Evolutionary conservation across 1,140 invertebrate species (phyloP).

Genomic region (Sweltsa coloradensis): DNA sequence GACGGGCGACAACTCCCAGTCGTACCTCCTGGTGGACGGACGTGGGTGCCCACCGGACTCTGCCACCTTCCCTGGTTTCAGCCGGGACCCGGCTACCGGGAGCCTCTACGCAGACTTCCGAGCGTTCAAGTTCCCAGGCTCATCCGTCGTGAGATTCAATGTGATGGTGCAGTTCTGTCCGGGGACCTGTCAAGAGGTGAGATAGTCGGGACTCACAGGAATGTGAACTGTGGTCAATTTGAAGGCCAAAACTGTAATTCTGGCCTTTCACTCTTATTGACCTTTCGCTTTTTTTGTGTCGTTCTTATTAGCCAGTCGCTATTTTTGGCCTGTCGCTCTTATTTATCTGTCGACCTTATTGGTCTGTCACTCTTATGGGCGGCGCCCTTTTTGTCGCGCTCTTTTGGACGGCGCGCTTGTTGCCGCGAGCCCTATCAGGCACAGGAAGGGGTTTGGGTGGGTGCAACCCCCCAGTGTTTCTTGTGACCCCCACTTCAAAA

Average conservation of each 20-base stretch:
- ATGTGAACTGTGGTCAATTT: background rate
- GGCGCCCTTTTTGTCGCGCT: too few relatives aligned
- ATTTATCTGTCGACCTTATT: background rate
- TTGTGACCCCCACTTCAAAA: too few relatives aligned
- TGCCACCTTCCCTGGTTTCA: constrained; percentile 36
- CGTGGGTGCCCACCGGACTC: constrained; percentile 40
- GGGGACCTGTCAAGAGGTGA: constrained; percentile 40
- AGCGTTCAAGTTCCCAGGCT: constrained; percentile 58
- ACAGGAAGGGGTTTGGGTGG: too few relatives aligned
- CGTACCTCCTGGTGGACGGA: constrained; percentile 36
- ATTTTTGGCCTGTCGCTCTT: background rate
- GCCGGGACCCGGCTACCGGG: constrained; percentile 27
- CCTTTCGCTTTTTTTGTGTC: background rate
- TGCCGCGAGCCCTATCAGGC: too few relatives aligned
- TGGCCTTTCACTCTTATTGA: background rate
- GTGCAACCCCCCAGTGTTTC: too few relatives aligned
- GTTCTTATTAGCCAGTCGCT: background rate
- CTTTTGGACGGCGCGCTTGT: too few relatives aligned
- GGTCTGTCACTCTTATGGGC: background rate
- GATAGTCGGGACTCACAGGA: background rate
- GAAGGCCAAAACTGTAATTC: background rate
- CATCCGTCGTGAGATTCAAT: constrained; percentile 50
- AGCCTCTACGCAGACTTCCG: constrained; percentile 38
- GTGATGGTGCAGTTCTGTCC: constrained; percentile 56
- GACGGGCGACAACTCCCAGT: constrained; percentile 33